Percentiles rank a stretch among this genome's conserved stretches.
Evolutionary conservation across 2,797 vertebrate genomes (phyloP).

Genomic region (Poeciliopsis gracilis): DNA sequence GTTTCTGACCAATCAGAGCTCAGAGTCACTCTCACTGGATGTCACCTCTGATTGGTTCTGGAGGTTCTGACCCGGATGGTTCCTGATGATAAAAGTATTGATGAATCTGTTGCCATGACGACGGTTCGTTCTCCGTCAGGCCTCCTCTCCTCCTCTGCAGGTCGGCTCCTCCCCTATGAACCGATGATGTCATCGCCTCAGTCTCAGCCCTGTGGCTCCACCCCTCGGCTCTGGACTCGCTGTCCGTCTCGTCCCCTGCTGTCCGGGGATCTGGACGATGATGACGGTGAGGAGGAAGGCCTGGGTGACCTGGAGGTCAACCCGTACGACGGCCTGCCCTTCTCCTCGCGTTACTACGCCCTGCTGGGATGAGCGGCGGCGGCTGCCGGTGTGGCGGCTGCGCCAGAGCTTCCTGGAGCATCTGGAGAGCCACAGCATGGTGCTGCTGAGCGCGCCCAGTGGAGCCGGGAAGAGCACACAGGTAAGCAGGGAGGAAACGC

Average conservation of each 20-base stretch:
- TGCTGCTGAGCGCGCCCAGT: slow-evolving; percentile 86
- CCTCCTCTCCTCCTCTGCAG: slow-evolving; percentile 45
- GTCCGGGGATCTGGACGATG: slow-evolving; percentile 77
- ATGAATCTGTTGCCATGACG: neutral
- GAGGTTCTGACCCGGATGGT: no score
- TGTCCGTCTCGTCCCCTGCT: slow-evolving; percentile 81
- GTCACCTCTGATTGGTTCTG: no score
- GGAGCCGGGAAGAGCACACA: slow-evolving; percentile 95
- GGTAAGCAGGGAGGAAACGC: slow-evolving; percentile 54
- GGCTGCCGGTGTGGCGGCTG: slow-evolving; percentile 85
- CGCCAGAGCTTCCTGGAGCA: slow-evolving; percentile 86
- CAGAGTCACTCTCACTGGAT: no score
- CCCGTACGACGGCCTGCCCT: slow-evolving; percentile 93
- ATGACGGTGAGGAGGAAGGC: slow-evolving; percentile 42
- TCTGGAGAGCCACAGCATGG: slow-evolving; percentile 85
- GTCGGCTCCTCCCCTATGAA: slow-evolving; percentile 51
- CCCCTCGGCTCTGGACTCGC: slow-evolving; percentile 64
- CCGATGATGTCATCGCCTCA: slow-evolving; percentile 67
- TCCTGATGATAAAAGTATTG: neutral
- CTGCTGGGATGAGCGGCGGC: slow-evolving; percentile 84
- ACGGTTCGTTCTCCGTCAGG: neutral
- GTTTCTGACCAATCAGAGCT: no score
- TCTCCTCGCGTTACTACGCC: slow-evolving; percentile 91
- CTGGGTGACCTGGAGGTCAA: slow-evolving; percentile 90
- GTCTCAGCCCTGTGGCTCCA: slow-evolving; percentile 16